phyloP scores from a whole-genome alignment of 2,888 invertebrate species.

The Eugnorisma glareosa region DNA sequence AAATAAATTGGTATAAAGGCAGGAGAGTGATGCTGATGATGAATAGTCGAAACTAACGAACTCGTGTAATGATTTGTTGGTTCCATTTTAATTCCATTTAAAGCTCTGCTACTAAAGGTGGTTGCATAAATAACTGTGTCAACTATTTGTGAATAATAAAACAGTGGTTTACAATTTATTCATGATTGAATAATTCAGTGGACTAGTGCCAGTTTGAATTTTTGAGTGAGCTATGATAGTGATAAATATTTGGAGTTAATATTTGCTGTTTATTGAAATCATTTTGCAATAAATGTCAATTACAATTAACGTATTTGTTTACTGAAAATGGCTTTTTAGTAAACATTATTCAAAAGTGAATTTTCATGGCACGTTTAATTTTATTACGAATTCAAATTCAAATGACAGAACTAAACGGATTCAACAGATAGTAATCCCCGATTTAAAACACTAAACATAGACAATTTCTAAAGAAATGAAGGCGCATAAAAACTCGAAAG shows the following conservation, averaged over 20 bases:
- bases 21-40: no score
- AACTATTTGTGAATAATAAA: slow-evolving; percentile 44
- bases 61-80: slow-evolving; percentile 16
- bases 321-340: not conserved
- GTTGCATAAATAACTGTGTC: slow-evolving; percentile 20
- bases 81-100: not conserved
- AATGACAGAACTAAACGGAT: slow-evolving; percentile 16
- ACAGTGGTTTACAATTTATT: slow-evolving; percentile 16
- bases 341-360: not conserved
- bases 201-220: slow-evolving; percentile 25
- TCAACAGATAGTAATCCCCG: slow-evolving; percentile 11
- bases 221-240: slow-evolving; percentile 9
- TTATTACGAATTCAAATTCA: slow-evolving; percentile 14
- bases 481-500: slow-evolving; percentile 72
- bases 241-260: slow-evolving; percentile 19
- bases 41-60: no score
- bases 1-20: no score
- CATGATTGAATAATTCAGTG: slow-evolving; percentile 35
- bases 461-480: slow-evolving; percentile 49
- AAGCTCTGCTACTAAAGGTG: slow-evolving; percentile 7
- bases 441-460: slow-evolving; percentile 40
- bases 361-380: not conserved
- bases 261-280: not conserved
- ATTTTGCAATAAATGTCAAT: not conserved
- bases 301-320: not conserved